Conservation (phyloP, 2,888 invertebrate genomes). For the Pristionchus mayeri region DNA sequence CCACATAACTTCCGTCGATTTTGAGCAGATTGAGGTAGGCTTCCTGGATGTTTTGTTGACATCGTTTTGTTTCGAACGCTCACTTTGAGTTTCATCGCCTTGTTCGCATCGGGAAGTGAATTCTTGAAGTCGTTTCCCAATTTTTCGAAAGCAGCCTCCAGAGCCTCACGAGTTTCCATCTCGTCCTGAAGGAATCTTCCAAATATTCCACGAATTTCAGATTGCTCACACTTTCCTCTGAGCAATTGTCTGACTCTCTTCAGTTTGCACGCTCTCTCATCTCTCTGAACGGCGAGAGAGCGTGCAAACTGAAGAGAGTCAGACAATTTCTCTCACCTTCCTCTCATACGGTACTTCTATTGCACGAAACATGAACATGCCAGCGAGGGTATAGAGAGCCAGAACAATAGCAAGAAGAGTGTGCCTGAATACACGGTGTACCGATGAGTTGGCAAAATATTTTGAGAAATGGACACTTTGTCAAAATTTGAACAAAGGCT, state of each 20-base stretch:
- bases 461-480: no score
- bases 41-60: neutral
- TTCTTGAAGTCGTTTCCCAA: neutral
- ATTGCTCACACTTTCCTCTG: neutral
- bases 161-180: neutral
- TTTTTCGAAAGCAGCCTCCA: neutral
- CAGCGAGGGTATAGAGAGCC: neutral
- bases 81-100: neutral
- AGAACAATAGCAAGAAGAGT: neutral
- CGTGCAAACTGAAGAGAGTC: neutral
- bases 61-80: neutral
- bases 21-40: neutral
- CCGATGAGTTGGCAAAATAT: no score
- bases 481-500: no score
- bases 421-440: neutral
- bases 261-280: no score
- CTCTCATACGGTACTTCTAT: constrained; percentile 6
- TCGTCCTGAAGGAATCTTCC: neutral
- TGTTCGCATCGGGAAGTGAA: neutral
- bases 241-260: neutral
- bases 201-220: neutral
- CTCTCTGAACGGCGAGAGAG: no score
- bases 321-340: neutral
- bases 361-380: neutral
- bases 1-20: neutral